Evolutionary conservation across 2,888 invertebrate species (phyloP).

Genomic region (Pocota personata): DNA sequence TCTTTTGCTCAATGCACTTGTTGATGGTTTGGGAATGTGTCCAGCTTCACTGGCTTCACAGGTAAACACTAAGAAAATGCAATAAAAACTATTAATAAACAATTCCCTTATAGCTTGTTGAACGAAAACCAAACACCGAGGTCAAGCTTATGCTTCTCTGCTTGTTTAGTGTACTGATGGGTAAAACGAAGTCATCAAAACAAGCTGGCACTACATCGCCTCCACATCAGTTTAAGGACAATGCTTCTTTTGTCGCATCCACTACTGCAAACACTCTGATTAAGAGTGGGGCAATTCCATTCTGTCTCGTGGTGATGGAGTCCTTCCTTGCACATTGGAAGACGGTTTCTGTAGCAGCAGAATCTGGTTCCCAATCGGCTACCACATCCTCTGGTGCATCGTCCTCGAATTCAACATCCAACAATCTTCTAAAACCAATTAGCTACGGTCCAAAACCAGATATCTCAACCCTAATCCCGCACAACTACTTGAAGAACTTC

Average conservation of each 20-base stretch:
- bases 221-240: slow-evolving; percentile 84
- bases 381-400: slow-evolving; percentile 21
- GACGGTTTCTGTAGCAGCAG: slow-evolving; percentile 77
- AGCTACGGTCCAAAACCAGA: slow-evolving; percentile 93
- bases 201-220: slow-evolving; percentile 82
- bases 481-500: slow-evolving; percentile 96
- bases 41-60: slow-evolving; percentile 83
- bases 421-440: slow-evolving; percentile 89
- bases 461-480: slow-evolving; percentile 97
- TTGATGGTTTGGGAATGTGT: slow-evolving; percentile 88
- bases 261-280: slow-evolving; percentile 88
- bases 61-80: slow-evolving; percentile 72
- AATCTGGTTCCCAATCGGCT: slow-evolving; percentile 39
- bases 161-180: slow-evolving; percentile 88
- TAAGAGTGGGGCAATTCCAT: slow-evolving; percentile 88
- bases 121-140: slow-evolving; percentile 90
- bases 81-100: neutral
- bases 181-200: slow-evolving; percentile 82
- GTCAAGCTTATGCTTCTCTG: slow-evolving; percentile 94
- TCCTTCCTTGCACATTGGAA: slow-evolving; percentile 91
- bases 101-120: slow-evolving; percentile 77
- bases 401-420: slow-evolving; percentile 83
- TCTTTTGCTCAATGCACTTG: slow-evolving; percentile 88
- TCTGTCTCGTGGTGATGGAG: slow-evolving; percentile 88
- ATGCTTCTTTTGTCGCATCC: slow-evolving; percentile 86